These are phyloP conservation scores for Archips crataeganus DNA, from an alignment of 2,888 invertebrate species.

Conservation along the genomic window DNA sequence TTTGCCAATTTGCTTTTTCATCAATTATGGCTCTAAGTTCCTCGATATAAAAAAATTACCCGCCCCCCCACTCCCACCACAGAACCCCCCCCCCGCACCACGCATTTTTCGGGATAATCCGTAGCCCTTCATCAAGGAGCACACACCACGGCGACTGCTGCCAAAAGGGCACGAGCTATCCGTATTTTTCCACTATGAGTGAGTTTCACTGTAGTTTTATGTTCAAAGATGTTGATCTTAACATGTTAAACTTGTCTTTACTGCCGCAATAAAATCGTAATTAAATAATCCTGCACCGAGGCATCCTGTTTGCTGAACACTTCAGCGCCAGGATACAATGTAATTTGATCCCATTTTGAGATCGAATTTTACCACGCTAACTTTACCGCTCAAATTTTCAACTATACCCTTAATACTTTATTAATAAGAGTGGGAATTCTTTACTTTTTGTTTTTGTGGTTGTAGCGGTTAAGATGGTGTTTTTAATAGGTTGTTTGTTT, in stretches of 20 bases:
- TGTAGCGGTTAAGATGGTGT: neutral
- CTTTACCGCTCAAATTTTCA: slow-evolving; percentile 1
- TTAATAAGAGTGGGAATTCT: neutral
- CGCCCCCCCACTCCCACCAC: too few species aligned
- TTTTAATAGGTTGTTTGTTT: slow-evolving; percentile 44
- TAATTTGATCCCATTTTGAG: slow-evolving; percentile 43
- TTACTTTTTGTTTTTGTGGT: neutral
- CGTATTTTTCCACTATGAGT: too few species aligned
- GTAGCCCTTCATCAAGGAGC: too few species aligned
- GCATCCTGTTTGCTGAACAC: slow-evolving; percentile 27
- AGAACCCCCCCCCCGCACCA: too few species aligned
- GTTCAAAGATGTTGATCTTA: too few species aligned
- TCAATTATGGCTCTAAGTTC: too few species aligned
- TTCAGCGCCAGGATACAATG: slow-evolving; percentile 31
- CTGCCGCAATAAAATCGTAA: slow-evolving; percentile 27
- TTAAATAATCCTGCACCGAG: slow-evolving; percentile 11
- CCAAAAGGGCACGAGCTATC: too few species aligned
- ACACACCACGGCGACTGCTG: too few species aligned
- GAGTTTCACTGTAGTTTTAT: too few species aligned
- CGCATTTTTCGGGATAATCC: too few species aligned
- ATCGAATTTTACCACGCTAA: slow-evolving; percentile 35
- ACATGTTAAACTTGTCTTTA: slow-evolving; percentile 7
- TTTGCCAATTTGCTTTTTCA: too few species aligned
- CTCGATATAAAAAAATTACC: too few species aligned
- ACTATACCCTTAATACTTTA: neutral